Evolutionary conservation across 2,113 vertebrate genomes (phyloP).

Genomic region (Pontoporia blainvillei): DNA sequence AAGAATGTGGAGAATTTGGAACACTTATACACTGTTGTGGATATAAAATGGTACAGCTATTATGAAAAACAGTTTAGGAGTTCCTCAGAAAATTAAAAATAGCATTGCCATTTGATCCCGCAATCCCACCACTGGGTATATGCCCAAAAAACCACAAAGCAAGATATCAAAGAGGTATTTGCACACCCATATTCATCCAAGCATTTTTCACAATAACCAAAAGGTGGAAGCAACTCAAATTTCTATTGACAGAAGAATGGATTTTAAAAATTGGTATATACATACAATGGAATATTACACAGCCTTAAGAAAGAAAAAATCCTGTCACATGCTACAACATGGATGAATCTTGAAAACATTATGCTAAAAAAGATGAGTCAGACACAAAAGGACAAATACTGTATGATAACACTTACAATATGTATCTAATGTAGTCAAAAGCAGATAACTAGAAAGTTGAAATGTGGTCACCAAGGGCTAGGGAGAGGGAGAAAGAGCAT

Average conservation of each 20-base stretch:
- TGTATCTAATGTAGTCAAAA: background rate
- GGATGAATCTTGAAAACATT: background rate
- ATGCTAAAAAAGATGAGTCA: background rate
- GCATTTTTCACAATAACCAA: background rate
- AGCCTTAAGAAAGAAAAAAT: background rate
- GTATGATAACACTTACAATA: background rate
- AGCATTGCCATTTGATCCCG: background rate
- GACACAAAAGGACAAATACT: background rate
- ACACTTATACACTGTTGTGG: background rate
- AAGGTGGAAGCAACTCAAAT: background rate
- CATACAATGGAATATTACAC: background rate
- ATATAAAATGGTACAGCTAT: background rate
- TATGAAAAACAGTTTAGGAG: background rate
- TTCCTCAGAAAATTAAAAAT: background rate
- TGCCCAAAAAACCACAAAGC: background rate
- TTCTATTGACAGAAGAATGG: background rate
- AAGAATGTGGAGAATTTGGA: background rate
- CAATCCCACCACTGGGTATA: background rate
- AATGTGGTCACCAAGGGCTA: background rate
- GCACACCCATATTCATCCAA: background rate
- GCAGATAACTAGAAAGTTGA: background rate
- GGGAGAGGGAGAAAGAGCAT: background rate
- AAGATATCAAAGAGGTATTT: background rate
- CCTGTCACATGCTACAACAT: background rate
- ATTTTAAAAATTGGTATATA: background rate